These are phyloP conservation scores for Hypotaenidia philippensis DNA, from an alignment of 2,797 vertebrate species.

Conservation along the genomic window DNA sequence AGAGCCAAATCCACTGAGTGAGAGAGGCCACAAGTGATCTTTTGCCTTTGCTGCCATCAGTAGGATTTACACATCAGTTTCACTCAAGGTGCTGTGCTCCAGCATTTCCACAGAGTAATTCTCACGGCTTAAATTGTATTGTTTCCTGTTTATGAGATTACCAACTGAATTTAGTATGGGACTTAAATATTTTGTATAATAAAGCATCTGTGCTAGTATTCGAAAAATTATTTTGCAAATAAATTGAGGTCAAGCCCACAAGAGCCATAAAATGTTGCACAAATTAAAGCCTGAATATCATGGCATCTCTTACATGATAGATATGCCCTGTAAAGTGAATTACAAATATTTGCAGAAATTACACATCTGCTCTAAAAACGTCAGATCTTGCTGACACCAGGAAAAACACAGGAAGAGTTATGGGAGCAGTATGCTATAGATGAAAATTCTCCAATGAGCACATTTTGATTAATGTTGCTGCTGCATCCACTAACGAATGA, in stretches of 20 bases:
- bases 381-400: conserved; percentile 33
- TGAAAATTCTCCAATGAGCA: conserved; percentile 13
- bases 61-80: neutral
- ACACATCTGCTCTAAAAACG: conserved; percentile 22
- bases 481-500: conserved; percentile 7
- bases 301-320: neutral
- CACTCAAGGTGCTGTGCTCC: neutral
- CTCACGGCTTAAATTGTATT: neutral
- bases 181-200: neutral
- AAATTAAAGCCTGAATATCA: neutral
- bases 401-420: conserved; percentile 41
- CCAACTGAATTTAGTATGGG: neutral
- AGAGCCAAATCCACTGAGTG: neutral
- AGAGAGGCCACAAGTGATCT: neutral
- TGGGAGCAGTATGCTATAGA: neutral
- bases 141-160: neutral
- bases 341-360: conserved; percentile 51
- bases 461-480: conserved; percentile 4
- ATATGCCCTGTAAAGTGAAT: neutral
- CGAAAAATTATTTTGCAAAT: neutral
- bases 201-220: neutral
- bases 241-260: neutral
- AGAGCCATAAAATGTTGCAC: neutral
- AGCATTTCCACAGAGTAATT: neutral
- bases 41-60: neutral